Evolutionary conservation across 2,888 invertebrate species (phyloP).

Genomic region (Belgica antarctica): DNA sequence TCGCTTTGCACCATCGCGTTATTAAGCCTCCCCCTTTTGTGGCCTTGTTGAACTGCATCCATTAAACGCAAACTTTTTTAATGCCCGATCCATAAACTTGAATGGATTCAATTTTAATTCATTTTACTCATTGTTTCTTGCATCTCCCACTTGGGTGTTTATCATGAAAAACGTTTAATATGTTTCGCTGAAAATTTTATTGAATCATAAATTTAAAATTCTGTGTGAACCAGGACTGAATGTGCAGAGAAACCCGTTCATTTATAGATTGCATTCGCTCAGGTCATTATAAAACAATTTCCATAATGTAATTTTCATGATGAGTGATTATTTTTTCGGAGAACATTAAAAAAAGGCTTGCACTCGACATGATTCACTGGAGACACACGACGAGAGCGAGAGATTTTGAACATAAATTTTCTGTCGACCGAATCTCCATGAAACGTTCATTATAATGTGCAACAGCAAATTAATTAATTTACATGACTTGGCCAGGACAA

Average conservation of each 20-base stretch:
- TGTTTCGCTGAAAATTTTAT: conserved; percentile 41
- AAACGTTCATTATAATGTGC: conserved; percentile 9
- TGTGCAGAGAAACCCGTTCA: not conserved
- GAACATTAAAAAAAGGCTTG: too few relatives aligned
- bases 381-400: too few relatives aligned
- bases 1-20: too few relatives aligned
- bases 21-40: too few relatives aligned
- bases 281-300: conserved; percentile 43
- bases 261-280: conserved; percentile 10
- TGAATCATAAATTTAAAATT: conserved; percentile 35
- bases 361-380: too few relatives aligned
- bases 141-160: not conserved
- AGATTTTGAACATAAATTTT: not conserved
- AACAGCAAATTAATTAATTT: conserved; percentile 26
- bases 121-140: not conserved
- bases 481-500: not conserved
- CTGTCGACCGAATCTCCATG: not conserved
- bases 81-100: not conserved
- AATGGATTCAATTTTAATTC: conserved; percentile 4
- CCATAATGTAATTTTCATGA: conserved; percentile 35
- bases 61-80: too few relatives aligned
- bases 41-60: too few relatives aligned
- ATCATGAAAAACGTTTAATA: conserved; percentile 24
- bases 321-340: not conserved
- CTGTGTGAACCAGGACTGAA: too few relatives aligned